These are phyloP conservation scores for Eremophila alpestris DNA, from an alignment of 2,797 vertebrate genomes.

Conservation along the genomic window DNA sequence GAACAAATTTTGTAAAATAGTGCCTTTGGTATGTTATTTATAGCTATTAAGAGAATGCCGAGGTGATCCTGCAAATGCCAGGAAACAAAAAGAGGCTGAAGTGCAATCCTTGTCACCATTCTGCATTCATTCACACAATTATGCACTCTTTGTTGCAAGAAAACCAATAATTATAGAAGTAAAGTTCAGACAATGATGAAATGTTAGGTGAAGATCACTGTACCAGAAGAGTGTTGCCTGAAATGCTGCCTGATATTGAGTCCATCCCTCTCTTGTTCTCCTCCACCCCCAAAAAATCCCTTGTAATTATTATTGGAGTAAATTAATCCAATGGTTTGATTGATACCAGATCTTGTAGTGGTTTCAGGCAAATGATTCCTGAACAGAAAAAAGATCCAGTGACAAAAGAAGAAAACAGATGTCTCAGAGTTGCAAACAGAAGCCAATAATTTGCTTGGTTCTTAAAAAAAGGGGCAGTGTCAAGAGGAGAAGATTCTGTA, in stretches of 20 bases:
- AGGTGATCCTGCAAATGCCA: constrained; percentile 25
- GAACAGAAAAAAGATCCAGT: background rate
- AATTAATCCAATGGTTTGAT: constrained; percentile 8
- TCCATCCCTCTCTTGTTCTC: background rate
- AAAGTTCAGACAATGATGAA: background rate
- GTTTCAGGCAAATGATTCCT: constrained; percentile 48
- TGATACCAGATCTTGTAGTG: constrained; percentile 7
- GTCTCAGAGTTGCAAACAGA: background rate
- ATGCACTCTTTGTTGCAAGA: background rate
- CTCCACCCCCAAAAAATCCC: background rate
- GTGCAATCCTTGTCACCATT: background rate
- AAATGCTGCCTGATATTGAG: background rate
- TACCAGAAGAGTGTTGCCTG: background rate
- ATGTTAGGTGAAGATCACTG: background rate
- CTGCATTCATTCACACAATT: background rate
- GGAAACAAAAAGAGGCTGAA: background rate
- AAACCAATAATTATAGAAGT: background rate
- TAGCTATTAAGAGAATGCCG: constrained; percentile 4
- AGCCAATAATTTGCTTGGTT: background rate
- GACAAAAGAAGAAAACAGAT: constrained; percentile 61
- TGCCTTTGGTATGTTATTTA: background rate
- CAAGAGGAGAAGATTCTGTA: background rate
- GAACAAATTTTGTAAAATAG: background rate
- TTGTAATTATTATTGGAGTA: background rate
- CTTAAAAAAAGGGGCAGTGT: background rate